Evolutionary conservation across 2,888 invertebrate species (phyloP), one percentile per base, ranked within the genome.

Genomic region (Chrysolina americana): DNA sequence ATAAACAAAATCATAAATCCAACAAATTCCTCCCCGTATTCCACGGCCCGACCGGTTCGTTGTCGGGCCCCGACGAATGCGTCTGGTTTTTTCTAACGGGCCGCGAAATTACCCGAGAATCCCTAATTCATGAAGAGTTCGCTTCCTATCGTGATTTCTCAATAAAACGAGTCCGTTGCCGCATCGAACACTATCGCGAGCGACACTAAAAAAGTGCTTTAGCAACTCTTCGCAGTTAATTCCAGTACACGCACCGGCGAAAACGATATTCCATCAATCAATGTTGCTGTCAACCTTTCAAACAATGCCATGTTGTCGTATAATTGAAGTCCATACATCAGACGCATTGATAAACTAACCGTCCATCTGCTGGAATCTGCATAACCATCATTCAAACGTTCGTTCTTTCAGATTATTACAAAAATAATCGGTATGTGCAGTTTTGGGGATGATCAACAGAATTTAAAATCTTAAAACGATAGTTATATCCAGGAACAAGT

Each of bases 291-390:
- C 87, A 86, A 78, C 81, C 83, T 84, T 81, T 86, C 86, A 87
- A 88, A 88, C 87, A 88, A 87, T 87, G 87, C 86, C 86, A 86
- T 87, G 87, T 87, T 85, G 83, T 83, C 83, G 87, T 87, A 87
- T 87, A 88, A 88, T 88, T 88, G 87, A 87, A 85, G 82, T 85
- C 85, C 80, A 87, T 87, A 86, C 83, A 87, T 87, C 87, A 87
- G 86, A 83, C 78, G 83, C 82, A 79, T 81, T 81, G 83, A 84
- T 85, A n/a, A n/a, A n/a, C n/a, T n/a, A 84, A 84, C 21, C 75
- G 82, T 83, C 82, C 83, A 84, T 83, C 82, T 81, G 81, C 79
- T 80, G 76, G 79, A 81, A 83, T 84, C 83, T 84, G 83, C 84
- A 83, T 84, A 80, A 81, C 79, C 77, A 78, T 80, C 80, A 75